phyloP scores from a whole-genome alignment of 2,888 invertebrate species.

The Cyclophora albipunctata region DNA sequence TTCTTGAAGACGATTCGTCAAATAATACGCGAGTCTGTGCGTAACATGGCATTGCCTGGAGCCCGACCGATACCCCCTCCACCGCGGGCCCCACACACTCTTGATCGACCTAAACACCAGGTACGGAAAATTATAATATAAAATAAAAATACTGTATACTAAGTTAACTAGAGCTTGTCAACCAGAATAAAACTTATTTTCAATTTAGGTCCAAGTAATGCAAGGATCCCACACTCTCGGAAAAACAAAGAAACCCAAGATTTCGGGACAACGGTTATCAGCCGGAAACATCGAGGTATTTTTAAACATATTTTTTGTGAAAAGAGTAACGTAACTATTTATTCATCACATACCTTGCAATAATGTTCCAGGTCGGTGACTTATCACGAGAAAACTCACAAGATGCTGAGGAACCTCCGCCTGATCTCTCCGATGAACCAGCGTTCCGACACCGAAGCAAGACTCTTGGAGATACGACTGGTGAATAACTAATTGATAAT shows the following conservation, averaged over 20 bases:
- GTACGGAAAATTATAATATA: slow-evolving; percentile 30
- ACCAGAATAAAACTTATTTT: slow-evolving; percentile 1
- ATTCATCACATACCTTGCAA: neutral
- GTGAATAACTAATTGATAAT: neutral
- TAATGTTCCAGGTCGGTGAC: slow-evolving; percentile 75
- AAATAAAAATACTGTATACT: neutral
- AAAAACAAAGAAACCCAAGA: slow-evolving; percentile 87
- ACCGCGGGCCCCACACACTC: slow-evolving; percentile 59
- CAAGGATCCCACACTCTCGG: slow-evolving; percentile 88
- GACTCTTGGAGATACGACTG: slow-evolving; percentile 87
- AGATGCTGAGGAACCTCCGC: slow-evolving; percentile 77
- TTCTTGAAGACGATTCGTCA: slow-evolving; percentile 97
- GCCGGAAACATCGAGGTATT: slow-evolving; percentile 86
- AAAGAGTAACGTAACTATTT: neutral
- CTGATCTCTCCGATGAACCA: slow-evolving; percentile 47
- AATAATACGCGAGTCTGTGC: slow-evolving; percentile 96
- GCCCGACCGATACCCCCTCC: slow-evolving; percentile 78
- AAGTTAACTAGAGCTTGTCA: neutral
- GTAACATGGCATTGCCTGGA: slow-evolving; percentile 96
- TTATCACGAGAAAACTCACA: slow-evolving; percentile 81
- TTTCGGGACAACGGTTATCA: slow-evolving; percentile 84
- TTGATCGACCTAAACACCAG: slow-evolving; percentile 78
- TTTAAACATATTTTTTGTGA: neutral
- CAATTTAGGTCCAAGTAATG: slow-evolving; percentile 76
- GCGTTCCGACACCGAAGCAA: slow-evolving; percentile 89